Conservation (phyloP, 1,140 invertebrate species). For the Macrocentrus cingulum region DNA sequence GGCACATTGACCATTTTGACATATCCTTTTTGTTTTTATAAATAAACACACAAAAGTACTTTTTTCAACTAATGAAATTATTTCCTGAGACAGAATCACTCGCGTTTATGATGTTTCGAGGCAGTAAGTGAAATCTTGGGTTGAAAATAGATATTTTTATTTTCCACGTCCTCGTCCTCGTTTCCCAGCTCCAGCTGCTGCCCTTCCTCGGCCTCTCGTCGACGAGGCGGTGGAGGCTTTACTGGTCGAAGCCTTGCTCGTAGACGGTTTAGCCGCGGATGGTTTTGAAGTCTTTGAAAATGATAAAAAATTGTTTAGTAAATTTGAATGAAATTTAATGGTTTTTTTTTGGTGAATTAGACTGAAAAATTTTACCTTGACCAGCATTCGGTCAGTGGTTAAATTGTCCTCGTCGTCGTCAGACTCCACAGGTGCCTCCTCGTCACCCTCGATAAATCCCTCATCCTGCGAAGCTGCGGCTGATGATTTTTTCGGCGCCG, state of each 20-base stretch:
- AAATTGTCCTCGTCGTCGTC: conserved; percentile 67
- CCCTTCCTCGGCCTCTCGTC: conserved; percentile 23
- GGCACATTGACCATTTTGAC: too few species aligned
- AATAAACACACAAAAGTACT: too few species aligned
- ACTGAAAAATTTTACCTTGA: too few species aligned
- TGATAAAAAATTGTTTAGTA: background rate
- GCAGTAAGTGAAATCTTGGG: too few species aligned
- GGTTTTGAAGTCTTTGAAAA: conserved; percentile 47
- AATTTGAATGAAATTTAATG: too few species aligned
- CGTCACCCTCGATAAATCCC: conserved; percentile 54
- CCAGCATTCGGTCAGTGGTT: conserved; percentile 75
- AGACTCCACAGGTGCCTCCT: conserved; percentile 62
- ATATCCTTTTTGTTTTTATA: too few species aligned
- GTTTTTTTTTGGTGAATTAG: too few species aligned
- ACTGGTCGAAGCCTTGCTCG: conserved; percentile 17
- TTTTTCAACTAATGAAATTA: too few species aligned
- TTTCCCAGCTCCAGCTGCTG: conserved; percentile 24
- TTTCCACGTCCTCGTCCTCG: conserved; percentile 43
- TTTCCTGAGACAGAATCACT: too few species aligned
- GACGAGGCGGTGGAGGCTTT: conserved; percentile 26
- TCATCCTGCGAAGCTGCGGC: conserved; percentile 48
- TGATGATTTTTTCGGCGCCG: conserved; percentile 63
- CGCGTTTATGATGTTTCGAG: background rate
- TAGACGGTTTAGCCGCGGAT: conserved; percentile 14
- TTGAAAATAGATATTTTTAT: conserved; percentile 32